Base-by-base conservation (phyloP, 1,140 invertebrate genomes). In the Sitodiplosis mosellana region DNA sequence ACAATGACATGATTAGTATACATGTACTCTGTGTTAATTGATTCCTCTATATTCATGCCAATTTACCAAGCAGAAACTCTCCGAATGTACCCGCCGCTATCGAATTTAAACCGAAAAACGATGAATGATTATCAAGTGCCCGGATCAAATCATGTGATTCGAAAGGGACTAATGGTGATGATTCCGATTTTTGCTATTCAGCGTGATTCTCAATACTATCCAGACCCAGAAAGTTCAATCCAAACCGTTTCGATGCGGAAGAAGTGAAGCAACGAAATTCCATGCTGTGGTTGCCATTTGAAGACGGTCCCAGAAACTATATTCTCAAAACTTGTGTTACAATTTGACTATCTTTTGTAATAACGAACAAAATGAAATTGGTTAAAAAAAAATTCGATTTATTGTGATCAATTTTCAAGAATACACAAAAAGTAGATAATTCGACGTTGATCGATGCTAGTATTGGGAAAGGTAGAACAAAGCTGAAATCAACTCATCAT, bases 141-240 rank as follows among this genome's bases (percentile, higher is more conserved):
- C 14, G 37, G 37, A 40, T 6, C 37, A 3, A 12, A n/a, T n/a
- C 14, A 40, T 6, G 17, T 18, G 3, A 40, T 40, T 40, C 3
- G 6, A 40, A 3, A 15, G 6, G 11, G 17, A 7, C 6, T 22
- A 6, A 72, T 50, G n/a, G 50, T 69, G 1, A 50, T 53, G 3
- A 55, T 70, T 22, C 65, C 69, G 7, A 48, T 60, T 2, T 14
- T 5, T 19, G 5, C 63, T 68, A 7, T 68, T 27, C 64, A 69
- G 46, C 46, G 65, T 41, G 68, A 74, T 56, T 62, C 65, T 2
- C 53, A 69, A 17, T 61, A 68, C 51, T 80, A 66, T 60, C 63
- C 68, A 7, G 60, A 77, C 33, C 76, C 77, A 6, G 53, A 60
- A 77, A 33, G 75, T 77, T 4, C 53, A 70, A 69, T 51, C 76